A percentile compares a stretch with the other conserved stretches of the same genome.
Conservation (phyloP, 2,888 invertebrate genomes). For the Conomelus anceps region DNA sequence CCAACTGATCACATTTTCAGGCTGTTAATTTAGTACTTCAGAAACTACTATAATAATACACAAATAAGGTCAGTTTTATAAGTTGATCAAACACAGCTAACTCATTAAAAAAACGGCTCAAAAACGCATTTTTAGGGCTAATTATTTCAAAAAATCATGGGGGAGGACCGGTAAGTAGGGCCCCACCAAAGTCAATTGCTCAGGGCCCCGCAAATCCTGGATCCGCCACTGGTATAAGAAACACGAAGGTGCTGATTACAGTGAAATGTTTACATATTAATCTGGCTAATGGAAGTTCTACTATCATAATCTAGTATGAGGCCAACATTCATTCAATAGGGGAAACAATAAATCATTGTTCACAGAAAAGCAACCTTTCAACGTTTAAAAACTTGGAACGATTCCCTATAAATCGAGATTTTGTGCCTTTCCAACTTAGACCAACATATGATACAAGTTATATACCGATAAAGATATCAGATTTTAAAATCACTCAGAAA, state of each 20-base stretch:
- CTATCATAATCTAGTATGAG: neutral
- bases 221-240: too few species aligned
- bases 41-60: too few species aligned
- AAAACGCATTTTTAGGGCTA: too few species aligned
- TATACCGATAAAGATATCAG: neutral
- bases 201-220: too few species aligned
- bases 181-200: too few species aligned
- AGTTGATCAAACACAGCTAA: too few species aligned
- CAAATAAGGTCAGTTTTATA: too few species aligned
- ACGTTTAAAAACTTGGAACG: neutral
- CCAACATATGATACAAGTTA: neutral
- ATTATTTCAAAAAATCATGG: too few species aligned
- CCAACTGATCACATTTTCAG: too few species aligned
- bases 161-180: too few species aligned
- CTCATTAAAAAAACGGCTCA: too few species aligned
- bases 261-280: neutral
- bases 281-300: neutral
- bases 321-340: neutral
- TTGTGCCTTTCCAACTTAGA: neutral
- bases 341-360: neutral
- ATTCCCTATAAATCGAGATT: neutral
- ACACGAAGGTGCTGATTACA: neutral
- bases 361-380: neutral
- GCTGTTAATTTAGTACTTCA: too few species aligned
- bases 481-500: neutral